Evolutionary conservation across 2,888 invertebrate species (phyloP), one percentile per base, ranked within the genome.

Genomic region (Cantharis rufa): DNA sequence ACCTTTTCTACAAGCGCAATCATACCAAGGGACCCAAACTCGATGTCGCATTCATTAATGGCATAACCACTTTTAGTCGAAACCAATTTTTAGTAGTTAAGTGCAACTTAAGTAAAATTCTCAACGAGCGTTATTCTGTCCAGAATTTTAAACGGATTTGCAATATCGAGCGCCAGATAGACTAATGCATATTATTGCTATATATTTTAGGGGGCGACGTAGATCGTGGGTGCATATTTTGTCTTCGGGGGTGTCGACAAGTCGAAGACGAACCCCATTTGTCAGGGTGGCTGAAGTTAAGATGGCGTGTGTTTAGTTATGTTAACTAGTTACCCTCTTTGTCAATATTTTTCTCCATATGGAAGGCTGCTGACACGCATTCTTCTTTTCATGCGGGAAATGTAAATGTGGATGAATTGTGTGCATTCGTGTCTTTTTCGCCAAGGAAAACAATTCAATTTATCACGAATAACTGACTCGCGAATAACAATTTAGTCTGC

Each of bases 271-370:
- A 82, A 79, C 82, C 81, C 81, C 81, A 81, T 83, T 82, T 77
- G 80, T 70, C 71, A 61, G 78, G 80, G 80, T 79, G 73, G 75
- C 73, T 69, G 80, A 76, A 82, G 82, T 84, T 83, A 84, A 84
- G 83, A 84, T 84, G 85, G 84, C 84, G 83, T 75, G 76, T 84
- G 83, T 86, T 85, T 84, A 83, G 83, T 83, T 85, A 85, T 85
- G 84, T 82, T 84, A 84, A 85, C 82, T 80, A 82, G 81, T 81
- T 80, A 76, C 82, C 83, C 83, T 84, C 82, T 84, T 79, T 84
- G 84, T 84, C 83, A 84, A 85, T 82, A 85, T 84, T 82, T 82
- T 81, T 81, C 82, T 82, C 80, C 83, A 82, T 83, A 82, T 80
- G 82, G 81, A 80, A 81, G 80, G 75, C 61, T 81, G 82, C 82